Evolutionary conservation across 2,797 vertebrate genomes (phyloP), one percentile per base, ranked within the genome.

Genomic region (Molossus molossus): DNA sequence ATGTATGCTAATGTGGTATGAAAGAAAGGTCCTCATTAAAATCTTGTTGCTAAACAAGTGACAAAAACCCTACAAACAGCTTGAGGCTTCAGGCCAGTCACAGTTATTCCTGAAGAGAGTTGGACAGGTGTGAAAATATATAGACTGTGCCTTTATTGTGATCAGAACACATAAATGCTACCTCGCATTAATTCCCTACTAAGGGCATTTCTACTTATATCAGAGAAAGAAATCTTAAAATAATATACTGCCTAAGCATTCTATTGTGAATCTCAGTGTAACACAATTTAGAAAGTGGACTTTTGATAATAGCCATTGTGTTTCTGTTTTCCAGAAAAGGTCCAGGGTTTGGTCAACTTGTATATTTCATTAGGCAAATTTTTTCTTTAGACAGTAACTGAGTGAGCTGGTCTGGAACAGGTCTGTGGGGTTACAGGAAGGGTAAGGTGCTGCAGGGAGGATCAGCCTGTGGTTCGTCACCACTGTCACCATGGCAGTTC

Each of bases 21-120:
- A 98, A 97, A 93, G 96, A 97, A 96, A 95, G 97, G 97, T 96
- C 95, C 96, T 98, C 98, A 97, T 98, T 99, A 98, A 98, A 98
- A 94, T 89, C 96, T 92, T 97, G 87, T 93, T 97, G 97, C 93
- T 98, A 97, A 98, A 98, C 85, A 98, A 98, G 97, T 96, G 98
- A 98, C 97, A 97, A 90, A 98, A 97, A 95, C 96, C 96, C 98
- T 97, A 95, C 53, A 97, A 98, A 98, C 48, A 96, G 95, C 79
- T 91, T 85, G 87, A 98, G 96, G 96, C 96, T 98, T 75, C 33
- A 91, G 96, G 97, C 96, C 96, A 98, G 33, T 94, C 69, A 12
- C 50, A 69, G 62, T 95, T 96, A 86, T 91, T 89, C 91, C 97
- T 94, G 82, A 96, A 97, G 95, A 97, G 58, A 93, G 92, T 84